phyloP scores from a whole-genome alignment of 2,797 vertebrate species.

The Staurois parvus region DNA sequence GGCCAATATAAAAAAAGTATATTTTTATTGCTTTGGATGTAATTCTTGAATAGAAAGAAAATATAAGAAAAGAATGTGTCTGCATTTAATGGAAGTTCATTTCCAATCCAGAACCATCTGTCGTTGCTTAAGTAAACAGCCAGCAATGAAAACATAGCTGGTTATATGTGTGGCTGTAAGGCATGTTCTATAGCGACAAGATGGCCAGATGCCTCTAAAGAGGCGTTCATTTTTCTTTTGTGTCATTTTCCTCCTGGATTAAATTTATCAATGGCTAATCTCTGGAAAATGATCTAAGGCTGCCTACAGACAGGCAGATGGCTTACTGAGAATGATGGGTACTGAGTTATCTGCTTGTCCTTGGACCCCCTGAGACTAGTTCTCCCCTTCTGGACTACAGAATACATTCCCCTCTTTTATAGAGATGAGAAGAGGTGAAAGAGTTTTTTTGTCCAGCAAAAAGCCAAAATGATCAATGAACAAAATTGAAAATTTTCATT shows the following conservation, averaged over 20 bases:
- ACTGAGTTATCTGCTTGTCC: too few relatives aligned
- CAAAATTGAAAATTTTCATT: too few relatives aligned
- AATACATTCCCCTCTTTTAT: too few relatives aligned
- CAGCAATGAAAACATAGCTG: background rate
- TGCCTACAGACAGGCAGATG: background rate
- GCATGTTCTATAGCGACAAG: conserved; percentile 24
- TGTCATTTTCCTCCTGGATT: conserved; percentile 2
- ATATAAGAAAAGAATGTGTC: conserved; percentile 12
- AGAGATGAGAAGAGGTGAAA: too few relatives aligned
- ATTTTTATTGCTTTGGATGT: conserved; percentile 10
- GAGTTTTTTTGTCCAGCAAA: too few relatives aligned
- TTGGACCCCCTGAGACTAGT: too few relatives aligned
- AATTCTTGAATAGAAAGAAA: conserved; percentile 4
- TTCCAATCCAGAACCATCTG: conserved; percentile 53
- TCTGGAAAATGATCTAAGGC: background rate
- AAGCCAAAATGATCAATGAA: too few relatives aligned
- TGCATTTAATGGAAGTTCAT: conserved; percentile 49
- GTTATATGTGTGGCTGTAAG: conserved; percentile 30
- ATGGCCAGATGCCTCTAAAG: conserved; percentile 16
- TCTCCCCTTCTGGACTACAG: too few relatives aligned
- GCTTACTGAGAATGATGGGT: background rate
- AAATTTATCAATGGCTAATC: background rate
- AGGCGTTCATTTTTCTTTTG: conserved; percentile 9
- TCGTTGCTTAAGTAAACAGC: conserved; percentile 29
- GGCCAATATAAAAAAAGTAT: background rate